Percentiles rank a stretch among this genome's conserved stretches.
Evolutionary conservation across 2,797 vertebrate species (phyloP).

Genomic region (Pseudotriccus pelzelni): DNA sequence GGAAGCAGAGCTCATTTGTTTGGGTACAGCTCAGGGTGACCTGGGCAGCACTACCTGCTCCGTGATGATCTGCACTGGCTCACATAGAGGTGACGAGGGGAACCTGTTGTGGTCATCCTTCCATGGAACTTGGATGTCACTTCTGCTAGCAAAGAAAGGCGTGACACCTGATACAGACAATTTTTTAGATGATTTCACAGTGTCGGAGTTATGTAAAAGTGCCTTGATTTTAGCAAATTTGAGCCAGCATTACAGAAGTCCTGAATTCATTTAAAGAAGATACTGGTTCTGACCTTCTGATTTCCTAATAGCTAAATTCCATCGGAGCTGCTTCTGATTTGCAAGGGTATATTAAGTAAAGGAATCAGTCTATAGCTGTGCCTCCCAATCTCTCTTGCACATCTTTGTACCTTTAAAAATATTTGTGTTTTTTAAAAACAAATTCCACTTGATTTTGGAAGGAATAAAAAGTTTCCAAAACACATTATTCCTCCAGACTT

Average conservation of each 20-base stretch:
- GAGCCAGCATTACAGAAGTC: neutral
- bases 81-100: rapidly evolving
- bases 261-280: neutral
- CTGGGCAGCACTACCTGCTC: neutral
- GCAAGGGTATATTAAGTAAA: neutral
- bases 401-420: conserved; percentile 36
- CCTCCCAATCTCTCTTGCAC: neutral
- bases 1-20: neutral
- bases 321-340: neutral
- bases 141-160: neutral
- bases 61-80: rapidly evolving
- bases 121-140: rapidly evolving
- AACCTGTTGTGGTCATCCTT: neutral
- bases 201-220: neutral
- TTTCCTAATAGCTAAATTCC: neutral
- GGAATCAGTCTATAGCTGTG: neutral
- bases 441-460: conserved; percentile 21
- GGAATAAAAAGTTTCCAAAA: conserved; percentile 58
- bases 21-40: neutral
- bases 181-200: neutral
- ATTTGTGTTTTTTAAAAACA: neutral
- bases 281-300: neutral
- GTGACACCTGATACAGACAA: neutral
- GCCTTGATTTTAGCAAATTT: neutral
- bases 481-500: neutral